Conservation (phyloP, 1,140 invertebrate genomes). For the Halictus rubicundus region DNA sequence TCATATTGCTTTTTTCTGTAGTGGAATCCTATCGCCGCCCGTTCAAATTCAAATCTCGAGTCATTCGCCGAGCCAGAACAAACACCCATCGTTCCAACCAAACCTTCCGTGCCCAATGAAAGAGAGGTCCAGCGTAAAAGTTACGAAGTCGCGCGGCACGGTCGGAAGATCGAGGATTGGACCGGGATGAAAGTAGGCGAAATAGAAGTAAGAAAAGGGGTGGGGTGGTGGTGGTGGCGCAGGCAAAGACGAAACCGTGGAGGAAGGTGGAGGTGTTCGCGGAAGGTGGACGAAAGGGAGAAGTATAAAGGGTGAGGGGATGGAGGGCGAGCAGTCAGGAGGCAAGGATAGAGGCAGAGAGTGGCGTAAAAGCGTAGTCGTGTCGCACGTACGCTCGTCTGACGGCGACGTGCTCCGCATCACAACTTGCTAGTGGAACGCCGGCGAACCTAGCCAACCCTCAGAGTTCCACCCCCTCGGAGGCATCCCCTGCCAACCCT, state of each 20-base stretch:
- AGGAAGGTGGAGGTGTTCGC: conserved; percentile 13
- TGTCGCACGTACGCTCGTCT: conserved; percentile 81
- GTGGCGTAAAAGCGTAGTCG: conserved; percentile 80
- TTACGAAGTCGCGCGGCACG: conserved; percentile 17
- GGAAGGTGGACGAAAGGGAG: not conserved
- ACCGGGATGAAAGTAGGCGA: conserved; percentile 57
- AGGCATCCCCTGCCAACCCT: conserved; percentile 59
- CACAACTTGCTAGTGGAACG: conserved; percentile 66
- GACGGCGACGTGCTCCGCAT: conserved; percentile 78
- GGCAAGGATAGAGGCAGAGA: conserved; percentile 65
- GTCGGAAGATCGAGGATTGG: not conserved
- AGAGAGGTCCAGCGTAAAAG: conserved; percentile 5
- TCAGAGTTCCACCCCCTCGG: conserved; percentile 68
- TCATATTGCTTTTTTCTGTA: no score
- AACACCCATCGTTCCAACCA: no score
- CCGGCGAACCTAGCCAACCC: conserved; percentile 65
- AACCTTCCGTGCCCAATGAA: no score
- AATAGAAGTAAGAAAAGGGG: conserved; percentile 44
- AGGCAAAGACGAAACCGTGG: conserved; percentile 13
- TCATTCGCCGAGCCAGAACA: no score
- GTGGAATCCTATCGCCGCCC: no score
- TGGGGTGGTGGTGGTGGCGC: not conserved
- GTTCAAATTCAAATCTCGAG: no score
- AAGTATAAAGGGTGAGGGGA: conserved; percentile 30
- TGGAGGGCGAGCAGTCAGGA: conserved; percentile 47